Percentiles rank a stretch among this genome's conserved stretches.
phyloP scores from a whole-genome alignment of 1,140 invertebrate species.

The Trinorchestia longiramus region DNA sequence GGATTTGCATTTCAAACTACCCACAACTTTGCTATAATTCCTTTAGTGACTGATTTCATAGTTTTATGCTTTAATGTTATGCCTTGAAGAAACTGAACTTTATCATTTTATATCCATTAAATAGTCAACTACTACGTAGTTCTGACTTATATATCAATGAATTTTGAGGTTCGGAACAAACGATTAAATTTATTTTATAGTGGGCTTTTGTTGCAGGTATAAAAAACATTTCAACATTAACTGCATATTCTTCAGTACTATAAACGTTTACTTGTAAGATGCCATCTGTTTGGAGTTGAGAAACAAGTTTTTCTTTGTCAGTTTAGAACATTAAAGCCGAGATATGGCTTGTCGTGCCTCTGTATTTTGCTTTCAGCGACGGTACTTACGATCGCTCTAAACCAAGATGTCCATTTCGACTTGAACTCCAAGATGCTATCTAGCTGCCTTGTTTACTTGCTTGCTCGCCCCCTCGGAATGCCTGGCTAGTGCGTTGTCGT shows the following conservation, averaged over 20 bases:
- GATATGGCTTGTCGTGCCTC: not conserved
- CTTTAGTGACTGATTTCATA: too few relatives aligned
- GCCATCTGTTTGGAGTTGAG: not conserved
- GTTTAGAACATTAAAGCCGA: not conserved
- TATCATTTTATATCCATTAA: too few relatives aligned
- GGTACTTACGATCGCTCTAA: not conserved
- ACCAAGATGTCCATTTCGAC: not conserved
- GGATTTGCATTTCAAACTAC: not conserved
- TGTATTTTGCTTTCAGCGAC: not conserved
- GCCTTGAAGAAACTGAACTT: too few relatives aligned
- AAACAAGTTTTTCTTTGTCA: not conserved
- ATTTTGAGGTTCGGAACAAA: too few relatives aligned
- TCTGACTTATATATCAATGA: too few relatives aligned
- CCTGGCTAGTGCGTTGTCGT: not conserved
- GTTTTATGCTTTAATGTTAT: too few relatives aligned
- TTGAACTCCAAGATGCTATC: not conserved
- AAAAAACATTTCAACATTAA: too few relatives aligned
- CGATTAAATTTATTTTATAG: too few relatives aligned
- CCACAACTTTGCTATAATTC: not conserved
- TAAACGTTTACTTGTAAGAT: not conserved
- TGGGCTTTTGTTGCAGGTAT: too few relatives aligned
- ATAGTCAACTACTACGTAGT: too few relatives aligned
- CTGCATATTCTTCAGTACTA: too few relatives aligned
- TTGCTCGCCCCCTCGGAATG: not conserved
- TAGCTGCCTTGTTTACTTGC: slow-evolving; percentile 2